Percentiles rank a stretch among this genome's conserved stretches.
Evolutionary conservation across 2,113 vertebrate genomes (phyloP).

Genomic region (Lanius collurio): DNA sequence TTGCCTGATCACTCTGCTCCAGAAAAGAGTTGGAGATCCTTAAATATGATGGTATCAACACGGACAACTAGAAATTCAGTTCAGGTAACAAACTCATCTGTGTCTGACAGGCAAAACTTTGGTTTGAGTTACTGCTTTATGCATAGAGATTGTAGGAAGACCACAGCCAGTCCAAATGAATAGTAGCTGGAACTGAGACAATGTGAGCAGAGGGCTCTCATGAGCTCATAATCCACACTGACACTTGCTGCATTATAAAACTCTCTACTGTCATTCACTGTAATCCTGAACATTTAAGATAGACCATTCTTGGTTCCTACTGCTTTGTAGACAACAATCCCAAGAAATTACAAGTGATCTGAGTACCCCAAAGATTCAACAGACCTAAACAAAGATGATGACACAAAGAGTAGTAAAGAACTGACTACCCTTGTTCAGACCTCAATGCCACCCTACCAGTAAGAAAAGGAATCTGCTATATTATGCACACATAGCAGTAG

Average conservation of each 20-base stretch:
- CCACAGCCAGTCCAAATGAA: not conserved
- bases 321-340: not conserved
- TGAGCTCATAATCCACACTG: not conserved
- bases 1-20: not conserved
- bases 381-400: not conserved
- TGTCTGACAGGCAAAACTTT: not conserved
- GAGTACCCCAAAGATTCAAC: not conserved
- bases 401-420: not conserved
- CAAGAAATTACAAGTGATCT: not conserved
- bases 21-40: not conserved
- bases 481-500: not conserved
- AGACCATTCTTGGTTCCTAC: not conserved
- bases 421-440: not conserved
- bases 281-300: not conserved
- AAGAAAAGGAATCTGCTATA: not conserved
- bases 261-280: not conserved
- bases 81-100: not conserved
- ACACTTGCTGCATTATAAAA: not conserved
- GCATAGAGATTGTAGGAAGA: not conserved
- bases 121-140: not conserved
- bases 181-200: not conserved
- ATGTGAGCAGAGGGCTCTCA: accelerated
- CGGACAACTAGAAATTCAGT: not conserved
- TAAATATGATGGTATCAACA: not conserved
- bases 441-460: not conserved